Percentiles rank a stretch among this genome's conserved stretches.
phyloP scores from a whole-genome alignment of 2,113 vertebrate genomes.

The Eudyptes chrysolophus region DNA sequence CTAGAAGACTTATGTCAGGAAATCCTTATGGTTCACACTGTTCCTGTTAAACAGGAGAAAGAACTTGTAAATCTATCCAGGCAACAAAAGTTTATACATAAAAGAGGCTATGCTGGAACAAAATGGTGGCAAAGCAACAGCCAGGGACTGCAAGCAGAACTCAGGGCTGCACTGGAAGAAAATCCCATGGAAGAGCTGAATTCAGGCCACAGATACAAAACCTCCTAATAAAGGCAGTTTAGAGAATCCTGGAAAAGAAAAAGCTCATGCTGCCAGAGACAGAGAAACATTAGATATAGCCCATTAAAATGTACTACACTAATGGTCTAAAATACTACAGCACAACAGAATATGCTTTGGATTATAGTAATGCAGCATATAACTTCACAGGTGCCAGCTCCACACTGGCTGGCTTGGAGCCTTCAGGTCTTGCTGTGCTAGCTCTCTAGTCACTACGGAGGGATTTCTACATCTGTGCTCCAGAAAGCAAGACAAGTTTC shows the following conservation, averaged over 20 bases:
- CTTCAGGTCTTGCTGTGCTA: not conserved
- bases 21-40: not conserved
- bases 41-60: slow-evolving; percentile 18
- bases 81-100: not conserved
- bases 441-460: not conserved
- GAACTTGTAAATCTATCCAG: not conserved
- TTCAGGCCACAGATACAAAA: not conserved
- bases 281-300: not conserved
- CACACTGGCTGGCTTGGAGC: not conserved
- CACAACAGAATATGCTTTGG: not conserved
- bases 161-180: not conserved
- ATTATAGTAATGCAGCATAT: not conserved
- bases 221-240: not conserved
- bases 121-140: slow-evolving; percentile 3
- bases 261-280: not conserved
- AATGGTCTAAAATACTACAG: not conserved
- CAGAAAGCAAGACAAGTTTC: not conserved
- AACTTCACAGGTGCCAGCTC: slow-evolving; percentile 3
- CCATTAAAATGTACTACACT: not conserved
- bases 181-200: not conserved
- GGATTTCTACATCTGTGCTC: slow-evolving; percentile 25
- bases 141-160: not conserved
- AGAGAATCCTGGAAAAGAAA: slow-evolving; percentile 6
- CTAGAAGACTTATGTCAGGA: slow-evolving; percentile 22
- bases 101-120: not conserved